Conservation (phyloP, 2,113 vertebrate species). For the Pampusana beccarii region DNA sequence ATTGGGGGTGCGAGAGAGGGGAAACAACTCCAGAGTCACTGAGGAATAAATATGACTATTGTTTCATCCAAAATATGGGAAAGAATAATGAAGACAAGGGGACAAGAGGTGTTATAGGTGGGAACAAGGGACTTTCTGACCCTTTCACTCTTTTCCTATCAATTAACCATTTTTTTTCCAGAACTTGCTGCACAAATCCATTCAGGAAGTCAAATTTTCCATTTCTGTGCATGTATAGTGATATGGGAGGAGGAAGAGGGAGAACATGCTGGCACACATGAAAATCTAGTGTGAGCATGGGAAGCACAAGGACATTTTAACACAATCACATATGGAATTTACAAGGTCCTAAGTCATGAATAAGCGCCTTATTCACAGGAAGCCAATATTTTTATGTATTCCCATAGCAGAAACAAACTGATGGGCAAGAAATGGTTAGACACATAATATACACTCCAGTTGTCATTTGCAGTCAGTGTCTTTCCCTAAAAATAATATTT, state of each 20-base stretch:
- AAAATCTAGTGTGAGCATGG: constrained; percentile 19
- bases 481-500: constrained; percentile 22
- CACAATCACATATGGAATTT: constrained; percentile 58
- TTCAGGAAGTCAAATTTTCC: background rate
- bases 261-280: background rate
- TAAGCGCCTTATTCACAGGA: constrained; percentile 49
- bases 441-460: constrained; percentile 36
- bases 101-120: background rate
- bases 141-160: background rate
- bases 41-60: background rate
- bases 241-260: background rate
- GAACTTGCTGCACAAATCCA: background rate
- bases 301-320: constrained; percentile 49
- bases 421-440: constrained; percentile 39
- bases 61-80: background rate
- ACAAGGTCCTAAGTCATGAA: constrained; percentile 47
- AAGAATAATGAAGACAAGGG: background rate
- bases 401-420: constrained; percentile 32
- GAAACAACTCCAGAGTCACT: background rate
- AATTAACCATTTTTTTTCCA: background rate
- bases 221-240: background rate
- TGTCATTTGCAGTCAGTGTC: constrained; percentile 36
- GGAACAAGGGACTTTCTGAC: background rate
- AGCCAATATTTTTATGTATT: constrained; percentile 55
- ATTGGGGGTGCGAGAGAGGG: background rate